These are phyloP conservation scores for Neosilurus mollespiculum DNA, from an alignment of 2,797 vertebrate species.

Conservation along the genomic window DNA sequence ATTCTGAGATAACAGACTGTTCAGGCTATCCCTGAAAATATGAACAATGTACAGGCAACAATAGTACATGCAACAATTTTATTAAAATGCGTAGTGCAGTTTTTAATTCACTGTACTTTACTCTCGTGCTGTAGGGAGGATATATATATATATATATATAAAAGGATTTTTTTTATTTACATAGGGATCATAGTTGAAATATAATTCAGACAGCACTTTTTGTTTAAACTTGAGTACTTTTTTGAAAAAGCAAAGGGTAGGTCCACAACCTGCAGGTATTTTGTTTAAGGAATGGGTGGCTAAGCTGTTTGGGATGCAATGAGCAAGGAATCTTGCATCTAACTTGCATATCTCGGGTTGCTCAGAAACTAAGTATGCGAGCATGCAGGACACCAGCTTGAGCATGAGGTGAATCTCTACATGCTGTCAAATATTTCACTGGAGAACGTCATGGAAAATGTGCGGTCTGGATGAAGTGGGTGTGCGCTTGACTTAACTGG, in stretches of 20 bases:
- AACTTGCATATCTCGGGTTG: not conserved
- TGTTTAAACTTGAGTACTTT: not conserved
- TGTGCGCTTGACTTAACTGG: not conserved
- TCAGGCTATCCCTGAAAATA: not conserved
- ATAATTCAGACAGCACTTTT: not conserved
- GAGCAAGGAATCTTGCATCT: constrained; percentile 13
- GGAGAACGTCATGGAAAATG: constrained; percentile 88
- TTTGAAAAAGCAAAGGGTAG: not conserved
- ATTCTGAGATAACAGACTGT: not conserved
- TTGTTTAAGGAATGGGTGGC: not conserved
- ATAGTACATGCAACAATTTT: not conserved
- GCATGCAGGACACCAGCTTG: constrained; percentile 22
- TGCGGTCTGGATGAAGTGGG: constrained; percentile 14
- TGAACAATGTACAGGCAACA: not conserved
- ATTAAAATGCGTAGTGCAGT: not conserved
- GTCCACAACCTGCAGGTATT: not conserved
- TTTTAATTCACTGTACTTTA: not conserved
- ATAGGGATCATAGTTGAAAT: not conserved
- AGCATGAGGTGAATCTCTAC: constrained; percentile 76
- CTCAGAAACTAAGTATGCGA: constrained; percentile 32
- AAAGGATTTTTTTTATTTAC: not conserved
- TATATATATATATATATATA: too few species aligned
- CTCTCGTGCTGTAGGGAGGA: not conserved
- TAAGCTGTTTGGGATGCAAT: not conserved
- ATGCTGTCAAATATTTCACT: constrained; percentile 82